Conservation (phyloP, 2,888 invertebrate genomes). For the Malthinus flaveolus region DNA sequence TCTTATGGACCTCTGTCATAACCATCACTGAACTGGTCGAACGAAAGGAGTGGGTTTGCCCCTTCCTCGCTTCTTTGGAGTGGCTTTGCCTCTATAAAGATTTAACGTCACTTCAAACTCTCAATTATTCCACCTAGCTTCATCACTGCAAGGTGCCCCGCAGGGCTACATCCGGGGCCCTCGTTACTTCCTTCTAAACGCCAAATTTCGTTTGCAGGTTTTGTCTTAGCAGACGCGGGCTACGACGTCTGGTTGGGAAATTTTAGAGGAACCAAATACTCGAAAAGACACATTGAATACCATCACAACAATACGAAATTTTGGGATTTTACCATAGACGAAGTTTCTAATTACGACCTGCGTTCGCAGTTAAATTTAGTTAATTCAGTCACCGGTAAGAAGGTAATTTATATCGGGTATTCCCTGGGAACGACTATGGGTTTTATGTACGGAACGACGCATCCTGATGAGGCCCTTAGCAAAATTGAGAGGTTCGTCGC, state of each 20-base stretch:
- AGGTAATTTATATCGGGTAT: slow-evolving; percentile 75
- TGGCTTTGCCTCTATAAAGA: too few species aligned
- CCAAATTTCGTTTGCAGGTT: slow-evolving; percentile 42
- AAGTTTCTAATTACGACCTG: slow-evolving; percentile 45
- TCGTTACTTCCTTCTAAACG: not conserved
- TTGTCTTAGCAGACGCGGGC: slow-evolving; percentile 57
- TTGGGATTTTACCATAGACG: slow-evolving; percentile 49
- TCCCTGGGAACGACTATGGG: slow-evolving; percentile 80
- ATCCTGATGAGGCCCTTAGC: slow-evolving; percentile 63
- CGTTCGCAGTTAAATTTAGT: slow-evolving; percentile 46
- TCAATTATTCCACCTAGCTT: too few species aligned
- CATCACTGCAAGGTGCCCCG: too few species aligned
- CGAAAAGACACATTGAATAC: slow-evolving; percentile 43
- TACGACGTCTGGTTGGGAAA: slow-evolving; percentile 62
- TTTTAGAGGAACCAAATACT: slow-evolving; percentile 49
- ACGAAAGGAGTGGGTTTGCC: too few species aligned
- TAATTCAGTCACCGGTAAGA: slow-evolving; percentile 37
- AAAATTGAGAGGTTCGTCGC: slow-evolving; percentile 58
- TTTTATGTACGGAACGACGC: slow-evolving; percentile 66
- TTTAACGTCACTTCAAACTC: too few species aligned
- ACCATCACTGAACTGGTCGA: too few species aligned
- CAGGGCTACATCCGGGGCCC: too few species aligned
- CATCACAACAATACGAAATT: slow-evolving; percentile 43
- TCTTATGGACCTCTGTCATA: too few species aligned
- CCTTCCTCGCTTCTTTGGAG: too few species aligned